A percentile compares a stretch with the other conserved stretches of the same genome.
Conservation (phyloP, 2,113 vertebrate genomes). For the Eubucco bourcierii region DNA sequence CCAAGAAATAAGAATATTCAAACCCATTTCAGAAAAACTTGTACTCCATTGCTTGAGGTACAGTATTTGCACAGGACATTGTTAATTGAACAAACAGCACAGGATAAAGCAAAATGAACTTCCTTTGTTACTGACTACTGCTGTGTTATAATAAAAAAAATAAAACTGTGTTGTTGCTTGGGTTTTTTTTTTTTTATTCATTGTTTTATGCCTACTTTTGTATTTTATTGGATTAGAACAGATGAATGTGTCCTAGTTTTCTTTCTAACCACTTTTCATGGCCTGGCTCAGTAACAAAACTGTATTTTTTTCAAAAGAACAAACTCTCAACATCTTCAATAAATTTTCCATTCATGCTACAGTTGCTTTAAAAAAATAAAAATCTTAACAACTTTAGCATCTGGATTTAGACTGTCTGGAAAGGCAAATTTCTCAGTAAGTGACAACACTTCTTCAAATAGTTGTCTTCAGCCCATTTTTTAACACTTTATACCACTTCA, state of each 20-base stretch:
- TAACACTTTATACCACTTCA: slow-evolving; percentile 39
- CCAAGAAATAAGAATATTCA: neutral
- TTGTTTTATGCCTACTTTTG: slow-evolving; percentile 26
- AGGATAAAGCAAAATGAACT: neutral
- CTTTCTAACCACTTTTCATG: slow-evolving; percentile 8
- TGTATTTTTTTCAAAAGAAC: slow-evolving; percentile 3
- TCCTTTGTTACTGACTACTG: slow-evolving; percentile 26
- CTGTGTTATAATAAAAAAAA: neutral
- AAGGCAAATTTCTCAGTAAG: slow-evolving; percentile 45
- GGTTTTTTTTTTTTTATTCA: neutral
- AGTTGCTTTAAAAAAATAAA: neutral
- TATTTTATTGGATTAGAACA: slow-evolving; percentile 14
- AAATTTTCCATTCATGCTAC: slow-evolving; percentile 22
- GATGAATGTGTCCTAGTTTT: slow-evolving; percentile 21
- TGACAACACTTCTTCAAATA: slow-evolving; percentile 47
- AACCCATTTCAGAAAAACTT: neutral
- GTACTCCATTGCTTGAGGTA: neutral
- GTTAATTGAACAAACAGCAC: neutral
- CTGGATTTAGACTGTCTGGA: slow-evolving; percentile 39
- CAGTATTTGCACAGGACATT: neutral
- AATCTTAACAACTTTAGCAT: slow-evolving; percentile 28
- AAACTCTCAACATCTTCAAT: slow-evolving; percentile 10
- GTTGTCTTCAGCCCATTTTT: slow-evolving; percentile 55
- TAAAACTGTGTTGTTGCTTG: neutral
- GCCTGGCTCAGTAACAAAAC: slow-evolving; percentile 10